Percentiles rank a stretch among this genome's conserved stretches.
phyloP scores from a whole-genome alignment of 2,888 invertebrate genomes.

The Drosophila subsilvestris region DNA sequence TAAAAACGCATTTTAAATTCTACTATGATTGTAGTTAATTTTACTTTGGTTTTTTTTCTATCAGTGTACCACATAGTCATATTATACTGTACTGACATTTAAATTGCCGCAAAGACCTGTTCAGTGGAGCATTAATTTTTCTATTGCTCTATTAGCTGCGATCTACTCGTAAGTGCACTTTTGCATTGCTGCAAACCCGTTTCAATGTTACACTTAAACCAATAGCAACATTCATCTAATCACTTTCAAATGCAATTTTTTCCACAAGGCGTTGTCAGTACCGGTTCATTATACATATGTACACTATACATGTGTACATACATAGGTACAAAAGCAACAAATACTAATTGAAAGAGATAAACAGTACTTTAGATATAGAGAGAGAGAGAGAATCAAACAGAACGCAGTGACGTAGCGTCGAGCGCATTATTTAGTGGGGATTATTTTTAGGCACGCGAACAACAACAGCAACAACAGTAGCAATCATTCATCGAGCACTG shows the following conservation, averaged over 20 bases:
- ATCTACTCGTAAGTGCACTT: conserved; percentile 11
- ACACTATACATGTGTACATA: conserved; percentile 11
- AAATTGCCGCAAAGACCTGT: background rate
- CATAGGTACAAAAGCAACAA: conserved; percentile 11
- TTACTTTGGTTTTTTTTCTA: too few species aligned
- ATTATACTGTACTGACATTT: background rate
- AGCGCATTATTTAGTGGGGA: conserved; percentile 29
- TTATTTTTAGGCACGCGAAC: conserved; percentile 53
- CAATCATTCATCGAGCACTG: conserved; percentile 1
- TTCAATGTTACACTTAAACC: conserved; percentile 1
- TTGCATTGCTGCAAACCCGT: conserved; percentile 25
- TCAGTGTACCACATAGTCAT: background rate
- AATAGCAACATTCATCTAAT: conserved; percentile 51
- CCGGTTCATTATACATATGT: background rate
- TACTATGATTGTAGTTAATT: too few species aligned
- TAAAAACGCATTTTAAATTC: too few species aligned
- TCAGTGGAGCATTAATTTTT: background rate
- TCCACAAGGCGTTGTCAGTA: too few species aligned
- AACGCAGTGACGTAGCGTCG: conserved; percentile 22
- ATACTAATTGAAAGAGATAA: conserved; percentile 41
- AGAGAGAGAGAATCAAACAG: background rate
- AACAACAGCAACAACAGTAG: conserved; percentile 21
- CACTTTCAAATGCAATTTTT: background rate
- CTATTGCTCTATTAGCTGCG: background rate
- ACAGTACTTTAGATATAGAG: conserved; percentile 8